A percentile compares a stretch with the other conserved stretches of the same genome.
Evolutionary conservation across 2,888 invertebrate species (phyloP).

Genomic region (Cataglyphis cursor): DNA sequence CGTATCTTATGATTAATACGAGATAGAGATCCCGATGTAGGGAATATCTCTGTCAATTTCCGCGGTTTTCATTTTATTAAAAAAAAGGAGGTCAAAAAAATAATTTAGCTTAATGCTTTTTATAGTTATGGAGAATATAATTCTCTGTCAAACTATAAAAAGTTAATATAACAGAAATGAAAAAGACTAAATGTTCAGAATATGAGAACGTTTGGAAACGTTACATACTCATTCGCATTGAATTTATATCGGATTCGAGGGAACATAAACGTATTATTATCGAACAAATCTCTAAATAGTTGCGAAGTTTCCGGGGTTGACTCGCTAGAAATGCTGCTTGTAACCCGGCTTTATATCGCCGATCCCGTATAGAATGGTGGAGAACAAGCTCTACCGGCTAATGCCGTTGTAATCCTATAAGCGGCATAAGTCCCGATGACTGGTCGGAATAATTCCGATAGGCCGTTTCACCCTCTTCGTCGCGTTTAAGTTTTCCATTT

Average conservation of each 20-base stretch:
- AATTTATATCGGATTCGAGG: not conserved
- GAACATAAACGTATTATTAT: slow-evolving; percentile 28
- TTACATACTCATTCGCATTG: not conserved
- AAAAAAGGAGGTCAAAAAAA: not conserved
- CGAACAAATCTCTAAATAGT: slow-evolving; percentile 47
- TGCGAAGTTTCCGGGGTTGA: slow-evolving; percentile 32
- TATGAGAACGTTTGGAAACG: not conserved
- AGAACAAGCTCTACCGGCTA: slow-evolving; percentile 80
- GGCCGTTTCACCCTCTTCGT: slow-evolving; percentile 76
- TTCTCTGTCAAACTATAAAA: not conserved
- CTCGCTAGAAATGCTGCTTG: slow-evolving; percentile 55
- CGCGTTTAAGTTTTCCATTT: slow-evolving; percentile 44
- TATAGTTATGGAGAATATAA: not conserved
- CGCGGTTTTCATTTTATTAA: not conserved
- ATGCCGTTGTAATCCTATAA: slow-evolving; percentile 85
- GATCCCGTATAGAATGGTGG: slow-evolving; percentile 75
- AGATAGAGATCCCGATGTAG: not conserved
- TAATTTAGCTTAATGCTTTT: not conserved
- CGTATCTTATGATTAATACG: not conserved
- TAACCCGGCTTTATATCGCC: slow-evolving; percentile 69
- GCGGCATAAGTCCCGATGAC: slow-evolving; percentile 84
- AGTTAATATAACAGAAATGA: not conserved
- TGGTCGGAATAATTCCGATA: slow-evolving; percentile 83
- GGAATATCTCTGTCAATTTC: not conserved
- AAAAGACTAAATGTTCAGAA: not conserved